These are phyloP conservation scores for Tragelaphus scriptus DNA, from an alignment of 2,113 vertebrate species.

Conservation along the genomic window DNA sequence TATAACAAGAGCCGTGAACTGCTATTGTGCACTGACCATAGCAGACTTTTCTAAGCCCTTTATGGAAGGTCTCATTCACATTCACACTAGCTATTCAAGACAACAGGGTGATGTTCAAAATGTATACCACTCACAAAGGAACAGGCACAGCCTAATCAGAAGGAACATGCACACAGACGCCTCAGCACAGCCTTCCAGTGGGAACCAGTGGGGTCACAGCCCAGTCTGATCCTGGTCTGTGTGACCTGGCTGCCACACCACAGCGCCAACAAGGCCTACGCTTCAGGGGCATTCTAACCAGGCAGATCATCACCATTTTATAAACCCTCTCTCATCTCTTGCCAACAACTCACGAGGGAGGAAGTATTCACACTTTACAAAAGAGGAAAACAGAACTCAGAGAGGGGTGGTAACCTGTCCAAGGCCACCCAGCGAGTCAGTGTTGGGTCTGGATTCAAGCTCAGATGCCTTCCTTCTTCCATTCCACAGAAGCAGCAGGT, in stretches of 20 bases:
- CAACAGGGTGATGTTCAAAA: neutral
- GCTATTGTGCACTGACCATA: accelerated
- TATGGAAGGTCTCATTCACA: accelerated
- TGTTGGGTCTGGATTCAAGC: neutral
- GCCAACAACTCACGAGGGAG: neutral
- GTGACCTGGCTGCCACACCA: neutral
- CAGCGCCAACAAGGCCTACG: neutral
- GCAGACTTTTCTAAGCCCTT: neutral
- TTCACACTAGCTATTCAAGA: neutral
- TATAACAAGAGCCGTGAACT: accelerated
- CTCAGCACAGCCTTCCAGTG: neutral
- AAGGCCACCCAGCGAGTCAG: neutral
- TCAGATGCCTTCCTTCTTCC: too few relatives aligned
- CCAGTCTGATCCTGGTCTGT: neutral
- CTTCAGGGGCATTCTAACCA: neutral
- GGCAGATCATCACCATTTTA: neutral
- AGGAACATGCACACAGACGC: accelerated
- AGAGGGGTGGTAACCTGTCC: neutral
- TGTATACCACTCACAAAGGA: too few relatives aligned
- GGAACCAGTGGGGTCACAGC: neutral
- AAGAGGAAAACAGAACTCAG: neutral
- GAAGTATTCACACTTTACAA: neutral
- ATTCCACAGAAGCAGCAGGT: too few relatives aligned
- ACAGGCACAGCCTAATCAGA: accelerated
- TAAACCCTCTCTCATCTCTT: neutral